phyloP scores from a whole-genome alignment of 2,888 invertebrate species.

The Formica aserva region DNA sequence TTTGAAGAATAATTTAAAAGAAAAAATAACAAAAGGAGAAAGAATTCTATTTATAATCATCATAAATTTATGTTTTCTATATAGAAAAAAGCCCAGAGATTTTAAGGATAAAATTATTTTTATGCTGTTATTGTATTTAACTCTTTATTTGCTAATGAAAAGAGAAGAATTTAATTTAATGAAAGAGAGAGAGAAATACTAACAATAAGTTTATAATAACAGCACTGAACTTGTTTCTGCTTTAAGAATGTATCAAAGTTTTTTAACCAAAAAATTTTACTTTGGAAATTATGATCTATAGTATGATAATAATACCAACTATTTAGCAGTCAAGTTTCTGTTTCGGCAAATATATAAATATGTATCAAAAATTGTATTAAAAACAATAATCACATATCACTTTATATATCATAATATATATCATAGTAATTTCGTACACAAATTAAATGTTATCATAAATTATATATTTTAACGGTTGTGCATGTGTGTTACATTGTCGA shows the following conservation, averaged over 20 bases:
- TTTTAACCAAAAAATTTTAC: neutral
- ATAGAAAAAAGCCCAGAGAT: neutral
- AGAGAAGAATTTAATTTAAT: neutral
- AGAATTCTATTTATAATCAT: neutral
- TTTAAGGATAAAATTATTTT: neutral
- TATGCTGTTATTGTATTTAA: neutral
- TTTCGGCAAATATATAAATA: neutral
- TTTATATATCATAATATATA: neutral
- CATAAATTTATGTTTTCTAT: neutral
- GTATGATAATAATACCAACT: neutral
- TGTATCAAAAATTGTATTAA: neutral
- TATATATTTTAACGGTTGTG: too few relatives aligned
- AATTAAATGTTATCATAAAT: neutral
- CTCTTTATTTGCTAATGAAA: neutral
- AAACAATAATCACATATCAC: neutral
- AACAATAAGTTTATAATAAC: neutral
- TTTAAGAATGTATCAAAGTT: neutral
- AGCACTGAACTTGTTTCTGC: neutral
- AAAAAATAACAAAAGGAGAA: neutral
- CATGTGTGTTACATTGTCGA: neutral
- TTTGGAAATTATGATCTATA: neutral
- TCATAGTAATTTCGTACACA: neutral
- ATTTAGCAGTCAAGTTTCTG: constrained; percentile 2
- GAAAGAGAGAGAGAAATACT: neutral
- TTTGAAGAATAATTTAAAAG: neutral